phyloP scores from a whole-genome alignment of 2,113 vertebrate genomes.

The Mus spicilegus region DNA sequence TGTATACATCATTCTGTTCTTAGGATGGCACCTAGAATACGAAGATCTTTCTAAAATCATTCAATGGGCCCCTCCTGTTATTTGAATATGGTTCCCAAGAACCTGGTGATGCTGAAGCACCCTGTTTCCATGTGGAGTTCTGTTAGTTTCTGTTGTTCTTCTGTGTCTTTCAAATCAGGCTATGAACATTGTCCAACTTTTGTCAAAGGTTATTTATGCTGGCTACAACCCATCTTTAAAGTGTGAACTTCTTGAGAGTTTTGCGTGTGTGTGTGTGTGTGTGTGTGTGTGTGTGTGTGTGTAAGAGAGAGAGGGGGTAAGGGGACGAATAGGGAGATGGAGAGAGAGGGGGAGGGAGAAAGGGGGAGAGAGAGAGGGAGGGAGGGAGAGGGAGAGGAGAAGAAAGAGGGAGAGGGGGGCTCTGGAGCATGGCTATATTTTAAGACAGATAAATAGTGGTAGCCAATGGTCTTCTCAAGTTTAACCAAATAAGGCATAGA shows the following conservation, averaged over 20 bases:
- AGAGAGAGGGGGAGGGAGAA: no score
- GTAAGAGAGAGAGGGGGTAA: no score
- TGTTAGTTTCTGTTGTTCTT: not conserved
- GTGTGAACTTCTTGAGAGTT: not conserved
- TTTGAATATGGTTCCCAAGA: not conserved
- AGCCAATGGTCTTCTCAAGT: not conserved
- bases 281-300: not conserved
- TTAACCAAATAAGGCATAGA: not conserved
- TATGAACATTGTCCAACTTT: not conserved
- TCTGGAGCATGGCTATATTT: not conserved
- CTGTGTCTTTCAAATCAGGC: not conserved
- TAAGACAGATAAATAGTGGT: not conserved
- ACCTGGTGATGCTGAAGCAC: no score
- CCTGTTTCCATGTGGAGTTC: not conserved
- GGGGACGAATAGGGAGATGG: no score
- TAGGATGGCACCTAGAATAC: not conserved
- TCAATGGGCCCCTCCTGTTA: not conserved
- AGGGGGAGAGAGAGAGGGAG: no score
- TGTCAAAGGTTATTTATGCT: not conserved
- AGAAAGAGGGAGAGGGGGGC: not conserved
- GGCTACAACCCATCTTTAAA: not conserved
- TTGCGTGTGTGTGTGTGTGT: not conserved
- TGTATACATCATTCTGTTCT: not conserved
- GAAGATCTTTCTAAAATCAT: not conserved
- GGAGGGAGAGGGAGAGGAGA: no score